Evolutionary conservation across 2,113 vertebrate species (phyloP).

Genomic region (Nesogale talazaci): DNA sequence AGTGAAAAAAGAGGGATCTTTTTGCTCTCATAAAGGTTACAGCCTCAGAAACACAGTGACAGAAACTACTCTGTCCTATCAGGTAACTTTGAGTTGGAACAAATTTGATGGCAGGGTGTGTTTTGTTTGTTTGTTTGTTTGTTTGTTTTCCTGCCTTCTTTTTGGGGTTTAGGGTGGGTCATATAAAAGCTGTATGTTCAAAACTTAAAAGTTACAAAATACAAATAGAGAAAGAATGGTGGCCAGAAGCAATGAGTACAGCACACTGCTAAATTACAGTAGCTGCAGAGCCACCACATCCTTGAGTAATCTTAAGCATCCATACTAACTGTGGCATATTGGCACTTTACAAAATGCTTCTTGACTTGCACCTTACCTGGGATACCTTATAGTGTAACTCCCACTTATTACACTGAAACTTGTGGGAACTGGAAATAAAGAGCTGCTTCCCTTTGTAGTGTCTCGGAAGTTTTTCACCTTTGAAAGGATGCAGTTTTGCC

Average conservation of each 20-base stretch:
- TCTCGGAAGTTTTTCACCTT: neutral
- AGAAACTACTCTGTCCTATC: no score
- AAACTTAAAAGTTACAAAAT: neutral
- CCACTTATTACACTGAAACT: neutral
- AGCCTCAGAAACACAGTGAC: no score
- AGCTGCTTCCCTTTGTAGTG: neutral
- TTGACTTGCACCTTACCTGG: neutral
- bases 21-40: no score
- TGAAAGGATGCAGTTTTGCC: neutral
- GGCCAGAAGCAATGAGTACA: neutral
- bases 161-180: no score
- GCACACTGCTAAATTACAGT: conserved; percentile 6
- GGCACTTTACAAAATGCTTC: no score
- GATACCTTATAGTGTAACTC: neutral
- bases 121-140: no score
- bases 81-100: no score
- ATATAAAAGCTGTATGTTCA: no score
- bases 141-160: no score
- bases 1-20: no score
- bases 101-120: no score
- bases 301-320: neutral
- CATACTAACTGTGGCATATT: neutral
- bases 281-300: neutral
- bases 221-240: neutral
- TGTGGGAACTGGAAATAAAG: neutral